Evolutionary conservation across 2,797 vertebrate species (phyloP), one percentile per base, ranked within the genome.

Genomic region (Eupleurogrammus muticus): DNA sequence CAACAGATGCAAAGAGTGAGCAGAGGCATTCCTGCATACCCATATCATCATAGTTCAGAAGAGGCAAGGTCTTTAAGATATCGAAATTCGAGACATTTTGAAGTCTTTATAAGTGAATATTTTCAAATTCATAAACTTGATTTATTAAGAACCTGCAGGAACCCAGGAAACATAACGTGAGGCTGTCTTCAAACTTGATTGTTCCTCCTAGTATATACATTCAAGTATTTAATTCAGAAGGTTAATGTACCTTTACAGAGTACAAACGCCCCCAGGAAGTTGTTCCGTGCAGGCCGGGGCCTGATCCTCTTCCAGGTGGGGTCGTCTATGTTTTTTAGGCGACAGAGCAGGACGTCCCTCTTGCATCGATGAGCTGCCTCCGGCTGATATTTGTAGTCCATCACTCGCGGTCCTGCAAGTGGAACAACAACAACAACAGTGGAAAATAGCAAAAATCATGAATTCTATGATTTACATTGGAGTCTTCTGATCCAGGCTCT

Each of bases 331-430:
- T 84, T 95, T 75, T 96, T 97, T 48, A 97, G 94, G 36, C 97
- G 96, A 81, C 97, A 97, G 9, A 99, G 92, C 53, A 99, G 89
- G 65, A 96, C 92, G 40, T 99, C 97, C 66, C 96, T 93, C 80
- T 98, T 99, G 85, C 98, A 99, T 81, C 96, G 98, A 85, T 99
- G 98, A 17, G 98, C 97, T 8, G 97, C 94, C 77, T 98, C 96
- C 23, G 97, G 96, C 32, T 96, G 96, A 86, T 98, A 97, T 51
- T 96, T 95, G 74, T 97, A 99, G 91, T 99, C 98, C 0, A 98
- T 97, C 13, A 98, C 97, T 64, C 95, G 94, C 50, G 95, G 95
- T 64, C 97, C 97, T 99, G 11, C 20, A 56, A 50, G n/a, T 2
- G 42, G 4, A 35, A 56, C 4, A 14, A 66, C 16, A 17, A 60